Evolutionary conservation across 2,888 invertebrate species (phyloP).

Genomic region (Andrena hattorfiana): DNA sequence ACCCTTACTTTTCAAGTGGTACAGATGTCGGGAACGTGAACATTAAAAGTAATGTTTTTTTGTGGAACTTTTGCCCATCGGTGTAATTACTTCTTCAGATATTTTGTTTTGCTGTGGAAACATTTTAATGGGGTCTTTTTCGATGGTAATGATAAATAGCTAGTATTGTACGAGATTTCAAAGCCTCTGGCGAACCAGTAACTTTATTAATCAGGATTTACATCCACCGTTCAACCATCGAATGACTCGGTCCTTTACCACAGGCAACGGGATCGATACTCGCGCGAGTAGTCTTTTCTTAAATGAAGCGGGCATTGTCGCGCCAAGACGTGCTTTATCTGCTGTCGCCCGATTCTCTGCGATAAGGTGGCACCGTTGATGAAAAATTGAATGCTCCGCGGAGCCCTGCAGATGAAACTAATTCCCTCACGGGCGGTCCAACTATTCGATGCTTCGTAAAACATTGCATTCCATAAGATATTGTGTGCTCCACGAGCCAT

Average conservation of each 20-base stretch:
- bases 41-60: too few relatives aligned
- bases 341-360: slow-evolving; percentile 5
- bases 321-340: slow-evolving; percentile 66
- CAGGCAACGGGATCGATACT: slow-evolving; percentile 58
- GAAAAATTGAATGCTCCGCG: slow-evolving; percentile 11
- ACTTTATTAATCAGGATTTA: slow-evolving; percentile 58
- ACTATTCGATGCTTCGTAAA: slow-evolving; percentile 14
- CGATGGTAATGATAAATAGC: not conserved
- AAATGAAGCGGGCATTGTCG: slow-evolving; percentile 63
- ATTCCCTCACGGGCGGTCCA: slow-evolving; percentile 27
- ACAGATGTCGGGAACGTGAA: too few relatives aligned
- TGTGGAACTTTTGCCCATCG: not conserved
- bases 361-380: slow-evolving; percentile 37
- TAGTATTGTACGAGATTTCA: not conserved
- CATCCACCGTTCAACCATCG: slow-evolving; percentile 47
- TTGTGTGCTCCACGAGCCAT: not conserved
- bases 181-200: slow-evolving; percentile 16
- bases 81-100: not conserved
- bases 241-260: slow-evolving; percentile 34
- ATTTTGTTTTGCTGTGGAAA: not conserved
- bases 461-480: not conserved
- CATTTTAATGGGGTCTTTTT: too few relatives aligned
- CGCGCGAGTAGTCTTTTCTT: slow-evolving; percentile 51
- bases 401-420: slow-evolving; percentile 46
- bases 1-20: too few relatives aligned